phyloP scores from a whole-genome alignment of 2,113 vertebrate genomes.

The Pseudonaja textilis region DNA sequence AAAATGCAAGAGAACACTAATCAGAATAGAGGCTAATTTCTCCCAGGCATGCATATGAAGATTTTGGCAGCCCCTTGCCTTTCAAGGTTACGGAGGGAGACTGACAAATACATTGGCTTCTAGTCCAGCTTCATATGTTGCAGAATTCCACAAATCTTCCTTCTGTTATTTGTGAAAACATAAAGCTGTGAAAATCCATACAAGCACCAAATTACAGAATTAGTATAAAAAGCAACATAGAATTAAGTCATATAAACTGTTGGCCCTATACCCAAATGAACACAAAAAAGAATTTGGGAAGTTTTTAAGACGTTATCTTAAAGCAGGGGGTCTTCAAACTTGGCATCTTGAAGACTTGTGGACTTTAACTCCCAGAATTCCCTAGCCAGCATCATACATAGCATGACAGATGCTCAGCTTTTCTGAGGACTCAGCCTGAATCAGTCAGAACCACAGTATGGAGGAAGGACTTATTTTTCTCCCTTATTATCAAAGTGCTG shows the following conservation, averaged over 20 bases:
- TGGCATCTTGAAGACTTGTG: too few species aligned
- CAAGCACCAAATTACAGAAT: neutral
- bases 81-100: neutral
- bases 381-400: neutral
- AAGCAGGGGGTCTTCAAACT: too few species aligned
- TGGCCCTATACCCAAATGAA: rapidly evolving
- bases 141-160: neutral
- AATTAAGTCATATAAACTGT: neutral
- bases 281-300: neutral
- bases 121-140: neutral
- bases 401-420: neutral
- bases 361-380: neutral
- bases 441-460: neutral
- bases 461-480: neutral
- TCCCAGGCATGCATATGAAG: neutral
- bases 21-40: neutral
- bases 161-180: neutral
- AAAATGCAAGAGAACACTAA: neutral
- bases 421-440: neutral
- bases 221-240: neutral
- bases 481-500: neutral
- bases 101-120: too few species aligned
- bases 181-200: slow-evolving; percentile 3
- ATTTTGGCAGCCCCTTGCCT: neutral
- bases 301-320: too few species aligned